These are phyloP conservation scores for Platyscapa corneri DNA, from an alignment of 1,140 invertebrate genomes.

Conservation along the genomic window DNA sequence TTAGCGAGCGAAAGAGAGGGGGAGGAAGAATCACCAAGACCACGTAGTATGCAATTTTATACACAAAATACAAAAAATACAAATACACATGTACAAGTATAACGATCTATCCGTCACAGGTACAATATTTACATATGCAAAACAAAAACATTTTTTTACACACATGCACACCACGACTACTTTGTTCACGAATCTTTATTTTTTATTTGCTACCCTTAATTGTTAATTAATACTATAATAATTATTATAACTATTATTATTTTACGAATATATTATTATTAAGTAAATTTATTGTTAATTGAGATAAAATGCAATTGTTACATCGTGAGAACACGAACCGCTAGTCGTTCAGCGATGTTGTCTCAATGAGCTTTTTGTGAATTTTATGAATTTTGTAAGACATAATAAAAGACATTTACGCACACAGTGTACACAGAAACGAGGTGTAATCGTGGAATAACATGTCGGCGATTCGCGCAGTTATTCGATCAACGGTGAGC, in stretches of 20 bases:
- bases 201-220: constrained; percentile 50
- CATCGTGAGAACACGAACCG: not conserved
- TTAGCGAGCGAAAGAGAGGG: not conserved
- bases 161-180: constrained; percentile 24
- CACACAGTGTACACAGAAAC: constrained; percentile 20
- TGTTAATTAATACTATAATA: constrained; percentile 39
- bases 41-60: constrained; percentile 58
- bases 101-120: not conserved
- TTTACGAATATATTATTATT: constrained; percentile 31
- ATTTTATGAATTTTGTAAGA: constrained; percentile 11
- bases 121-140: not conserved
- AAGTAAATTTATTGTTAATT: constrained; percentile 32
- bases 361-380: not conserved
- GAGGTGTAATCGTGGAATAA: not conserved
- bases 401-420: constrained; percentile 9
- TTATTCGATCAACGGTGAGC: not conserved
- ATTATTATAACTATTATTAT: constrained; percentile 36
- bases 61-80: constrained; percentile 10
- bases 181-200: constrained; percentile 57
- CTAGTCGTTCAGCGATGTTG: not conserved
- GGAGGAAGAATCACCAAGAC: constrained; percentile 42
- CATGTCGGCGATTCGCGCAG: constrained; percentile 11
- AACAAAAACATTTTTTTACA: not conserved
- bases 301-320: constrained; percentile 14
- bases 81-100: not conserved